These are phyloP conservation scores for Achlya flavicornis DNA, from an alignment of 2,888 invertebrate genomes.

Conservation along the genomic window DNA sequence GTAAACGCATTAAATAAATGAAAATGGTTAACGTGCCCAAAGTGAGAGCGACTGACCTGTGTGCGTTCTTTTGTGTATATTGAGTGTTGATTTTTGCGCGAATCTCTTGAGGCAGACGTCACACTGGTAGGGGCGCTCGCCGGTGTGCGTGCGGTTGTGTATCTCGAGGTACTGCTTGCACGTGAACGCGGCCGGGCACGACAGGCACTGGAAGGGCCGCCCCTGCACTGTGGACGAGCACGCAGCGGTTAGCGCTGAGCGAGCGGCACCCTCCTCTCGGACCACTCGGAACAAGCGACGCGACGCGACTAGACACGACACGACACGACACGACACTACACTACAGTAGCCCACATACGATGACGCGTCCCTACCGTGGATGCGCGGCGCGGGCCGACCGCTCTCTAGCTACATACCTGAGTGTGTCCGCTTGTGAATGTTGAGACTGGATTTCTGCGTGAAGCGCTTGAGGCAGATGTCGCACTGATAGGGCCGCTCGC, in stretches of 20 bases:
- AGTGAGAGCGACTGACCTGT: slow-evolving; percentile 76
- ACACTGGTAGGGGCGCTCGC: slow-evolving; percentile 86
- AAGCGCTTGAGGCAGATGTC: slow-evolving; percentile 91
- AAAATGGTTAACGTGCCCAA: slow-evolving; percentile 23
- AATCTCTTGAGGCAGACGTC: slow-evolving; percentile 91
- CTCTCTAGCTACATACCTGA: slow-evolving; percentile 79
- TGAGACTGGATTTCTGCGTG: slow-evolving; percentile 92
- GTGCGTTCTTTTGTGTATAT: slow-evolving; percentile 92
- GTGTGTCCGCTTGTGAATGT: slow-evolving; percentile 91
- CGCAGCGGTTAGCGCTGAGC: slow-evolving; percentile 35
- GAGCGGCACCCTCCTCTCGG: slow-evolving; percentile 37
- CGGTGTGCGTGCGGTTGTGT: slow-evolving; percentile 82
- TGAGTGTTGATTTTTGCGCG: slow-evolving; percentile 92
- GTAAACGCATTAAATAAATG: slow-evolving; percentile 17
- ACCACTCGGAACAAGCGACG: slow-evolving; percentile 15
- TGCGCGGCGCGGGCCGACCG: slow-evolving; percentile 24
- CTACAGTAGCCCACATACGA: slow-evolving; percentile 57
- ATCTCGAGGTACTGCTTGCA: slow-evolving; percentile 84
- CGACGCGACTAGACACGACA: slow-evolving; percentile 9
- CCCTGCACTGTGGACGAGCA: slow-evolving; percentile 78
- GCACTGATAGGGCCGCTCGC: slow-evolving; percentile 86
- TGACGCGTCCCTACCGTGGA: slow-evolving; percentile 47
- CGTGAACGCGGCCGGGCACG: slow-evolving; percentile 84
- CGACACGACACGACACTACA: slow-evolving; percentile 21
- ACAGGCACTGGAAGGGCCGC: slow-evolving; percentile 85